phyloP scores from a whole-genome alignment of 2,888 invertebrate species.

The Drosophila melanosoma region DNA sequence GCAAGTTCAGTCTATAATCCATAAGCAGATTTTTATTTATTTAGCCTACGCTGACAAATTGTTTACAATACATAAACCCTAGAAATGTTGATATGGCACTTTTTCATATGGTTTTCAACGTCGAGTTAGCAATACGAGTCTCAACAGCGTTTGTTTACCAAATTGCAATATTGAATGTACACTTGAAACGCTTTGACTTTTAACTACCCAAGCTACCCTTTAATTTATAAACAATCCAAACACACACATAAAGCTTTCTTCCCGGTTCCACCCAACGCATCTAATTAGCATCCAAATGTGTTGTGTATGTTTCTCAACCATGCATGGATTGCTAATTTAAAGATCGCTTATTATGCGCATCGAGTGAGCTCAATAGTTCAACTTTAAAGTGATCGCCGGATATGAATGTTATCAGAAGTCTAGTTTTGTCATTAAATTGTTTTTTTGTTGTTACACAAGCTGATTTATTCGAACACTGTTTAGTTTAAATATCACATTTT shows the following conservation, averaged over 20 bases:
- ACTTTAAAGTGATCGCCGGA: neutral
- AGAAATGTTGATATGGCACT: constrained; percentile 40
- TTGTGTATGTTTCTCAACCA: neutral
- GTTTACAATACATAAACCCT: constrained; percentile 14
- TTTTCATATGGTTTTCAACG: constrained; percentile 7
- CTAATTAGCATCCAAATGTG: constrained; percentile 34
- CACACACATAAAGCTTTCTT: constrained; percentile 1
- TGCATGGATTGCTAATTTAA: neutral
- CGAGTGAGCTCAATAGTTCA: constrained; percentile 18
- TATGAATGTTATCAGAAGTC: neutral
- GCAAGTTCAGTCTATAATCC: neutral
- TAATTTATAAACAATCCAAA: neutral
- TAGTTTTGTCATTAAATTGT: constrained; percentile 12
- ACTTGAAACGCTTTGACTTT: constrained; percentile 15
- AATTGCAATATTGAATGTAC: constrained; percentile 30
- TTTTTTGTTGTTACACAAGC: neutral
- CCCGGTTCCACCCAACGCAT: neutral
- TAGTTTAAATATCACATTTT: neutral
- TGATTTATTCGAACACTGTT: neutral
- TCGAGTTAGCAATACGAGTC: constrained; percentile 1
- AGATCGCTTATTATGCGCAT: constrained; percentile 13
- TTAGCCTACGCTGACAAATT: neutral
- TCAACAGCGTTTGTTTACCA: constrained; percentile 26
- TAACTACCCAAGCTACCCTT: neutral
- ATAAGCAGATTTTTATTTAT: neutral